phyloP scores from a whole-genome alignment of 2,888 invertebrate genomes.

The Syrphus vitripennis region DNA sequence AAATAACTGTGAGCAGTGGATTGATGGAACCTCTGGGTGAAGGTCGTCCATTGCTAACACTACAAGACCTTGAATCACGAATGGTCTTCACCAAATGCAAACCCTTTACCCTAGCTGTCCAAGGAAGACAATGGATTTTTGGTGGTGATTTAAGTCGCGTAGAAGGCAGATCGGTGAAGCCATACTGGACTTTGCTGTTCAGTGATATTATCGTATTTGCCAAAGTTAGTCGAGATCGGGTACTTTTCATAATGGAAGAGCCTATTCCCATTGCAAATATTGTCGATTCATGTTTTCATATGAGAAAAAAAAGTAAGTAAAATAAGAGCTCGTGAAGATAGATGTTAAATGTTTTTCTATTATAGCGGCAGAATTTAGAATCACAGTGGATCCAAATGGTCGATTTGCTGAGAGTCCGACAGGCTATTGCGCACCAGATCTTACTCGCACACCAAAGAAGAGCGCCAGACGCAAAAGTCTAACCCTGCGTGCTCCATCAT shows the following conservation, averaged over 20 bases:
- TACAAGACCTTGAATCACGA: slow-evolving; percentile 92
- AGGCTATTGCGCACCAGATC: slow-evolving; percentile 87
- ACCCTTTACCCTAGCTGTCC: slow-evolving; percentile 91
- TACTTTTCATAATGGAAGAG: slow-evolving; percentile 93
- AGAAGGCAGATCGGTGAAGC: slow-evolving; percentile 90
- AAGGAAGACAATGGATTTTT: slow-evolving; percentile 94
- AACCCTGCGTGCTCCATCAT: slow-evolving; percentile 89
- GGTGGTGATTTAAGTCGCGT: slow-evolving; percentile 92
- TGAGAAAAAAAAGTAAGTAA: slow-evolving; percentile 89
- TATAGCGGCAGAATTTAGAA: slow-evolving; percentile 91
- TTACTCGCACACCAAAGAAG: slow-evolving; percentile 85
- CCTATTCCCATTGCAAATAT: slow-evolving; percentile 90
- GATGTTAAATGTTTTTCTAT: slow-evolving; percentile 13
- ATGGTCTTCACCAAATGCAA: slow-evolving; percentile 95
- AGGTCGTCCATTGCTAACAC: slow-evolving; percentile 89
- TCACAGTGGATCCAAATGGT: slow-evolving; percentile 87
- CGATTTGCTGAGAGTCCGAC: slow-evolving; percentile 87
- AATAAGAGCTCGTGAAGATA: neutral
- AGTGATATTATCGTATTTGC: slow-evolving; percentile 93
- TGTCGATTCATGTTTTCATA: slow-evolving; percentile 92
- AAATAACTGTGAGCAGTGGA: slow-evolving; percentile 91
- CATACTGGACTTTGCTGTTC: slow-evolving; percentile 93
- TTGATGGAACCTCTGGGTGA: slow-evolving; percentile 93
- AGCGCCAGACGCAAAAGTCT: slow-evolving; percentile 86
- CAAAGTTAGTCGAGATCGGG: slow-evolving; percentile 92